Base-by-base conservation (phyloP, 1,140 invertebrate species). In the Diachasma alloeum region DNA sequence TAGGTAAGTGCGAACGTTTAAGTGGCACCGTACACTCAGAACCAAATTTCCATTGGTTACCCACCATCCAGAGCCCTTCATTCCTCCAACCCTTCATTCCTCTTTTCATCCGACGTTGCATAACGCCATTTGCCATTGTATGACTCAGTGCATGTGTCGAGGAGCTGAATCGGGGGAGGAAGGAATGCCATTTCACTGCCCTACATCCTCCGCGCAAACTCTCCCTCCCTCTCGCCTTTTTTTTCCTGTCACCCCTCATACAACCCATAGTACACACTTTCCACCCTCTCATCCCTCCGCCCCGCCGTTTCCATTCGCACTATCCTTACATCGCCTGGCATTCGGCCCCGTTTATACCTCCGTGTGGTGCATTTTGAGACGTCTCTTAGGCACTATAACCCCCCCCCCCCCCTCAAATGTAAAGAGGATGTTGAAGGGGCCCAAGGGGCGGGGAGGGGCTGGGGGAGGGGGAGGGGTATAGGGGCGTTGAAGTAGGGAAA, bases 131-230 rank as follows among this genome's bases (percentile, higher is more conserved):
- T 15, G 59, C 22, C 59, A 63, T 63, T 63, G 59, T 63, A 63
- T 31, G 59, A 15, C 11, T 71, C 39, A 44, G 19, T 69, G 36
- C 9, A 69, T 69, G 67, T 42, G 67, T 31, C 26, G 66, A 68
- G 66, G n/a, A 22, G 36, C 37, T 17, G 17, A 22, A 42, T 36
- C 66, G 11, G 22, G 13, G 26, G 66, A 11, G 6, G 36, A 46
- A 48, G n/a, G 67, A 69, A 71, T 71, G 69, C 39, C 69, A 71
- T 71, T 71, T 71, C 44, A 48, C 42, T 71, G 69, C 17, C 69
- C 69, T 71, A 71, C 42, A 46, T 71, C 44, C 42, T 48, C 42
- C 22, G 67, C 67, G 67, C 69, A 71, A 71, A 26, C 69, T 71
- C 69, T 10, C 42, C 39, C 67, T 6, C n/a, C n/a, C 37, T 22